A percentile compares a stretch with the other conserved stretches of the same genome.
phyloP scores from a whole-genome alignment of 2,113 vertebrate species.

The Pseudorhombus dupliciocellatus region DNA sequence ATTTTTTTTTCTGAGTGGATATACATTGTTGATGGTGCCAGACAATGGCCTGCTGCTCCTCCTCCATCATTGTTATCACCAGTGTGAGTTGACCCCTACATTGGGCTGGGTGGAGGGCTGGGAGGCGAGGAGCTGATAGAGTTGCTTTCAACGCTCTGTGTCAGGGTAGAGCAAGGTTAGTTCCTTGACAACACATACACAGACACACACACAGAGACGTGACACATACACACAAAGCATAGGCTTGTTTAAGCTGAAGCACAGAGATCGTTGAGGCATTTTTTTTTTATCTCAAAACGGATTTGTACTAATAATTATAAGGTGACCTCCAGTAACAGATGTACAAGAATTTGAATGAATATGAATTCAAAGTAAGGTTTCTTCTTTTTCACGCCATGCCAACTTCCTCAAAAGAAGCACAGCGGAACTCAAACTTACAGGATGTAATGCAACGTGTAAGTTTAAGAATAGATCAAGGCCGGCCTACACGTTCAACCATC shows the following conservation, averaged over 20 bases:
- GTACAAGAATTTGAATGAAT: too few relatives aligned
- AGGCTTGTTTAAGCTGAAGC: constrained; percentile 11
- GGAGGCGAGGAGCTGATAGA: neutral
- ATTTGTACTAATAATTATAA: neutral
- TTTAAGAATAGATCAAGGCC: constrained; percentile 65
- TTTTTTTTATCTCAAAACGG: neutral
- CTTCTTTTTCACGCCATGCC: neutral
- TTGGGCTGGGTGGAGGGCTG: neutral
- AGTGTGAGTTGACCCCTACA: constrained; percentile 39
- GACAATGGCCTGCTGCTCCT: constrained; percentile 64
- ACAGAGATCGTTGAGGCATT: neutral
- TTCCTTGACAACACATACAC: constrained; percentile 6
- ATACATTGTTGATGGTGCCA: constrained; percentile 35
- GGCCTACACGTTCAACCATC: constrained; percentile 38
- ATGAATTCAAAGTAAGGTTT: too few relatives aligned
- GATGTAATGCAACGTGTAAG: constrained; percentile 60
- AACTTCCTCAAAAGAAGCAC: constrained; percentile 24
- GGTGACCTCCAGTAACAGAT: too few relatives aligned
- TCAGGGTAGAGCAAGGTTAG: constrained; percentile 25
- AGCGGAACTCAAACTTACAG: constrained; percentile 65
- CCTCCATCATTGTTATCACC: constrained; percentile 49
- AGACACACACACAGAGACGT: constrained; percentile 1
- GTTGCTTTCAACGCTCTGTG: constrained; percentile 10
- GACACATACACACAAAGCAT: neutral
- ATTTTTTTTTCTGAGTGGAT: neutral